Base-by-base conservation (phyloP, 2,888 invertebrate genomes). In the Monochamus alternatus region DNA sequence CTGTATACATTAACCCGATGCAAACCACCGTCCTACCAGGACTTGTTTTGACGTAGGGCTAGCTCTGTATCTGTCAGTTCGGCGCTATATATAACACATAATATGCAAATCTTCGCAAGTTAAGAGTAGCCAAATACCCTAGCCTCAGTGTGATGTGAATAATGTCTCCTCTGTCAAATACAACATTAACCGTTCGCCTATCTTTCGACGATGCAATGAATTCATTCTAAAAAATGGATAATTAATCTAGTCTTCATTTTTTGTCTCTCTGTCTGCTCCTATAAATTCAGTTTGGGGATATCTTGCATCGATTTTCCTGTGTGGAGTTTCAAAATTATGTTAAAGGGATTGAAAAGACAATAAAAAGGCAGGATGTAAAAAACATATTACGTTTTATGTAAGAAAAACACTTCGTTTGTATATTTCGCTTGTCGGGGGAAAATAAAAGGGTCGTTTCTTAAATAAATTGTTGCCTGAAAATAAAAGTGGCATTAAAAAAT, bases 61-160 rank as follows among this genome's bases (percentile, higher is more conserved):
- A 76, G 77, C 73, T 78, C 77, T 80, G 80, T 77, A 73, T 73
- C 78, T 80, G 80, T 76, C 80, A 80, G 76, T 77, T 78, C 71
- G 69, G 65, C 44, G 80, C 74, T 75, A 78, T 80, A 77, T 80
- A 80, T 78, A 78, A 78, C 78, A 75, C 78, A 78, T 76, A 77
- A 80, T 80, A 80, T 80, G 80, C 80, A 80, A 80, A 80, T 80
- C 31, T 78, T 78, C 70, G 51, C 75, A 80, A 74, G 75, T 78
- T 80, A 75, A 80, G 80, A 77, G 78, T 80, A 74, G 78, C 78
- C 78, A 78, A 59, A 70, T 69, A 51, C 69, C 69, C 47, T 69
- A 47, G 60, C 31, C 51, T 43, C 69, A 8, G 44, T 60, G 60
- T 60, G 30, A 69, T 32, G 55, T 66, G 66, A 55, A 67, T 74